These are phyloP conservation scores for Rhegmatorhina hoffmannsi DNA, from an alignment of 2,113 vertebrate species.

Conservation along the genomic window DNA sequence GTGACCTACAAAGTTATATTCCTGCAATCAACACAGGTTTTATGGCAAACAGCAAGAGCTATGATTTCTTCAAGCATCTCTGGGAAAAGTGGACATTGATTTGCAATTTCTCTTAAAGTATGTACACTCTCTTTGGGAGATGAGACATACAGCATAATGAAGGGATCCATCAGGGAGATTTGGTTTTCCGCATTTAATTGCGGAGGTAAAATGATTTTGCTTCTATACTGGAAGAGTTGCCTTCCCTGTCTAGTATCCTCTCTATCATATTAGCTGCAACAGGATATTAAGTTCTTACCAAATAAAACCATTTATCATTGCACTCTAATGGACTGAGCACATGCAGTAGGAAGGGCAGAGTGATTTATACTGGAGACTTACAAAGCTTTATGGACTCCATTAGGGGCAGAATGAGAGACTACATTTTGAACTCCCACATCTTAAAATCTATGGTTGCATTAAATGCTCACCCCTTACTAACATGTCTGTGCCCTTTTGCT, in stretches of 20 bases:
- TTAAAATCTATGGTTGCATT: conserved; percentile 7
- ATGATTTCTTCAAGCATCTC: neutral
- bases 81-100: neutral
- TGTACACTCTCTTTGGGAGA: neutral
- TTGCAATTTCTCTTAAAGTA: neutral
- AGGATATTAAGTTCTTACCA: conserved; percentile 17
- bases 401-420: conserved; percentile 26
- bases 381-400: conserved; percentile 35
- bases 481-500: neutral
- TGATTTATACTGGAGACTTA: conserved; percentile 36
- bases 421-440: neutral
- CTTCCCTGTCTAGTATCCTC: neutral
- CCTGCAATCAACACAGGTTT: neutral
- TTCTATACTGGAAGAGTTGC: neutral
- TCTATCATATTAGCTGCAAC: neutral
- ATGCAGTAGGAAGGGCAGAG: neutral
- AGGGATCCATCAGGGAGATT: neutral
- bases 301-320: conserved; percentile 1
- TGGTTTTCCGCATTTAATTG: neutral
- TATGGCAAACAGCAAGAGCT: neutral
- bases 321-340: conserved; percentile 2
- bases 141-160: neutral
- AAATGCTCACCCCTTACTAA: neutral
- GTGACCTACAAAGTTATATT: neutral
- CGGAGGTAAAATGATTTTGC: neutral